These are phyloP conservation scores for Coleophora flavipennella DNA, from an alignment of 2,888 invertebrate species.

Conservation along the genomic window DNA sequence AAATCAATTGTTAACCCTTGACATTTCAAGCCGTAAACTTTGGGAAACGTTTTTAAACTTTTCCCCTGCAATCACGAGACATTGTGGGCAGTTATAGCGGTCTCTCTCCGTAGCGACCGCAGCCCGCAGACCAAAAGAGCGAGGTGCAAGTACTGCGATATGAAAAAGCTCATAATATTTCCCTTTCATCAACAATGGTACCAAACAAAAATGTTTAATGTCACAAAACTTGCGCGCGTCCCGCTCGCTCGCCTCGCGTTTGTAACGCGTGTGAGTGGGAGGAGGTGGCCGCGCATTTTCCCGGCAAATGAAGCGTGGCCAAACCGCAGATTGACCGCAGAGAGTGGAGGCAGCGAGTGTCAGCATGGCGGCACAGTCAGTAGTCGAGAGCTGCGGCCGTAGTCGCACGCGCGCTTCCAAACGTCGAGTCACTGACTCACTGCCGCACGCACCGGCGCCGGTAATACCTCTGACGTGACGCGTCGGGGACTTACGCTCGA, in stretches of 20 bases:
- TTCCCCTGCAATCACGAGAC: conserved; percentile 8
- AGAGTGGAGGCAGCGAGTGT: conserved; percentile 72
- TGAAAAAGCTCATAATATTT: conserved; percentile 67
- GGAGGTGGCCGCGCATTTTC: conserved; percentile 57
- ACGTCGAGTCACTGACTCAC: conserved; percentile 24
- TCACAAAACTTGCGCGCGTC: conserved; percentile 56
- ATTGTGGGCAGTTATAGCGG: conserved; percentile 24
- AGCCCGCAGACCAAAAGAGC: conserved; percentile 30
- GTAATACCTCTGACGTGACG: conserved; percentile 33
- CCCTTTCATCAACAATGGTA: conserved; percentile 63
- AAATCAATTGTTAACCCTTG: too few species aligned
- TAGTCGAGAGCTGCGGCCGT: conserved; percentile 39
- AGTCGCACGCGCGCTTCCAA: conserved; percentile 41
- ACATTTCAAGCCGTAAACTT: too few species aligned
- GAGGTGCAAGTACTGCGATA: conserved; percentile 41
- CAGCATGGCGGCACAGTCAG: conserved; percentile 71
- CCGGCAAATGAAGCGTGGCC: conserved; percentile 73
- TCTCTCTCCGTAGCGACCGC: conserved; percentile 35
- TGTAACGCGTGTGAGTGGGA: conserved; percentile 36
- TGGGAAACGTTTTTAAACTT: conserved; percentile 5
- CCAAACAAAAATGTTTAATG: conserved; percentile 67
- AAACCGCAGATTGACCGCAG: conserved; percentile 74
- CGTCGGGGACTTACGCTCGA: conserved; percentile 6
- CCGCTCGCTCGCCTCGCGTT: conserved; percentile 31
- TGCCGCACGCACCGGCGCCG: conserved; percentile 21